phyloP scores from a whole-genome alignment of 2,888 invertebrate species.

The Toxonevra muliebris region DNA sequence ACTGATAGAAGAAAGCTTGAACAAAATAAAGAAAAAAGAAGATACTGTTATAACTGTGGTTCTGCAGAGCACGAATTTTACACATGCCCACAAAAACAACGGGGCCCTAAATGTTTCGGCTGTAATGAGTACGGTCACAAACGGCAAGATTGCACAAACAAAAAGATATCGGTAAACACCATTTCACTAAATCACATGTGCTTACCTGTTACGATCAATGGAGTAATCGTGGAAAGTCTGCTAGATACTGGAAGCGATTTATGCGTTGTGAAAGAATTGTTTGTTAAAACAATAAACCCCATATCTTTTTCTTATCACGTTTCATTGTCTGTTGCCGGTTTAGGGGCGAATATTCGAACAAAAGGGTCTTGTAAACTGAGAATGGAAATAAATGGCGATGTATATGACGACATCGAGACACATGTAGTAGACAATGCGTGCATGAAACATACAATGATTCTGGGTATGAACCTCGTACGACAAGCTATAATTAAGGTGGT shows the following conservation, averaged over 20 bases:
- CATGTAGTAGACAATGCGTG: neutral
- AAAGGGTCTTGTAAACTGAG: slow-evolving; percentile 5
- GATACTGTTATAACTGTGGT: no score
- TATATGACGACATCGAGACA: neutral
- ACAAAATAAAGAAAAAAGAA: no score
- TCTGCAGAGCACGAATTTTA: neutral
- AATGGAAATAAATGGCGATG: slow-evolving; percentile 4
- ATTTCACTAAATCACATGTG: neutral
- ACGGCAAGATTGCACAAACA: neutral
- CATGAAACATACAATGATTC: neutral
- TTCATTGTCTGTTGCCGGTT: slow-evolving; percentile 4
- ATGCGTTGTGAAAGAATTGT: neutral
- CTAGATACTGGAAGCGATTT: neutral
- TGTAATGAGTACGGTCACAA: neutral
- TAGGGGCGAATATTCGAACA: neutral
- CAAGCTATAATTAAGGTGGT: neutral
- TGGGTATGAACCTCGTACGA: neutral
- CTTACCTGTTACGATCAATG: neutral
- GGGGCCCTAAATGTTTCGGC: no score
- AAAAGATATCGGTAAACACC: neutral
- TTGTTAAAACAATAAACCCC: neutral
- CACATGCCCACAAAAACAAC: neutral
- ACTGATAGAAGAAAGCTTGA: no score
- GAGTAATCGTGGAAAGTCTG: neutral
- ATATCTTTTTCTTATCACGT: neutral